Percentiles rank a stretch among this genome's conserved stretches.
phyloP scores from a whole-genome alignment of 2,888 invertebrate genomes.

The Malthinus seriepunctatus region DNA sequence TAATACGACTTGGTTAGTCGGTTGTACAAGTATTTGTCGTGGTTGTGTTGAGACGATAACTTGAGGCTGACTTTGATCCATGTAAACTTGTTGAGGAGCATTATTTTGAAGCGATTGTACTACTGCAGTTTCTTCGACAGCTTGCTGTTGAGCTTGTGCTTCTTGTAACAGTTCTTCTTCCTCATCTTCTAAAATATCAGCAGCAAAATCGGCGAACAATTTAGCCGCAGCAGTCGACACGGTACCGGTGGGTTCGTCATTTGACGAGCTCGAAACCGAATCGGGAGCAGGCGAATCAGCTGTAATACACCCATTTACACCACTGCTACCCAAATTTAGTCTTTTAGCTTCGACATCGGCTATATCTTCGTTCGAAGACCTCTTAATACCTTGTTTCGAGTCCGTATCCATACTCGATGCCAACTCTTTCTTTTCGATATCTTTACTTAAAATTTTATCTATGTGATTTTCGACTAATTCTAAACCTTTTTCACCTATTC shows the following conservation, averaged over 20 bases:
- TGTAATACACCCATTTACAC: constrained; percentile 40
- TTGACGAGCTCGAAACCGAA: constrained; percentile 54
- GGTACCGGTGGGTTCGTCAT: constrained; percentile 60
- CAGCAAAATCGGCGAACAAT: constrained; percentile 82
- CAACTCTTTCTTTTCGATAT: constrained; percentile 35
- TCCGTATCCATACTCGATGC: constrained; percentile 38
- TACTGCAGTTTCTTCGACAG: constrained; percentile 27
- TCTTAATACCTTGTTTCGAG: constrained; percentile 51
- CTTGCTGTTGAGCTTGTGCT: constrained; percentile 43
- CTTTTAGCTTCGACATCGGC: constrained; percentile 56
- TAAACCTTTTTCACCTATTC: constrained; percentile 62
- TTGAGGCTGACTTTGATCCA: constrained; percentile 51
- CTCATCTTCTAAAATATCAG: constrained; percentile 82
- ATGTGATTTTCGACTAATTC: constrained; percentile 65
- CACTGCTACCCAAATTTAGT: constrained; percentile 40
- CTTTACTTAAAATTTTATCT: constrained; percentile 55
- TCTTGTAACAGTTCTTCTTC: constrained; percentile 59
- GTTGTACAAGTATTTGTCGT: constrained; percentile 59
- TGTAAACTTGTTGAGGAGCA: constrained; percentile 44
- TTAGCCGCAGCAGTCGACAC: constrained; percentile 85
- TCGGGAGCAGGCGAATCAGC: constrained; percentile 57
- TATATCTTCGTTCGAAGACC: constrained; percentile 50
- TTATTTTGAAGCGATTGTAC: constrained; percentile 34
- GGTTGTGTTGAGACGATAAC: constrained; percentile 52
- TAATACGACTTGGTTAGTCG: constrained; percentile 43